Conservation (phyloP, 2,113 vertebrate species). For the Micronycteris hirsuta region DNA sequence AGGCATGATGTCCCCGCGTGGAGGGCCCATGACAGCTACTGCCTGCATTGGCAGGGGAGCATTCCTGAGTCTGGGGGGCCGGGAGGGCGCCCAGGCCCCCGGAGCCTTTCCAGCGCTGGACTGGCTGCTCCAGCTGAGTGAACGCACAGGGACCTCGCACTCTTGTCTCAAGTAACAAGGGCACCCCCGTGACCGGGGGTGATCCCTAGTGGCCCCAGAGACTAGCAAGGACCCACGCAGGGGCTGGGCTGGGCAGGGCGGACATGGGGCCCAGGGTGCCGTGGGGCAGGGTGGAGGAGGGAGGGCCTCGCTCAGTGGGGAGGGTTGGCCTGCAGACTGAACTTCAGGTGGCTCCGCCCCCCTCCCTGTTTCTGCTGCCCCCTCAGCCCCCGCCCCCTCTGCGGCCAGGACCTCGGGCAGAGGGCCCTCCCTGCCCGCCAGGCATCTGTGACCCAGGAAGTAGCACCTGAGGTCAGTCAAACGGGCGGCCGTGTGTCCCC, state of each 20-base stretch:
- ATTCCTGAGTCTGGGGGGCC: fast-evolving
- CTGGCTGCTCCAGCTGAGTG: fast-evolving
- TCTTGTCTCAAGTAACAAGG: not conserved
- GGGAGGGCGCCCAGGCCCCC: fast-evolving
- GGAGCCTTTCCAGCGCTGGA: fast-evolving
- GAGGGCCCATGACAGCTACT: fast-evolving
- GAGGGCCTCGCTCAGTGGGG: not conserved
- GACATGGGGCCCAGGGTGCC: fast-evolving
- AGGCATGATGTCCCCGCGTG: fast-evolving
- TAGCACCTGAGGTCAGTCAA: too few species aligned
- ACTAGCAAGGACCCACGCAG: fast-evolving
- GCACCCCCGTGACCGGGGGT: not conserved
- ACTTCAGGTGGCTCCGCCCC: too few species aligned
- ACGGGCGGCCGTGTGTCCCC: too few species aligned
- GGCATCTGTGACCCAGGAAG: fast-evolving
- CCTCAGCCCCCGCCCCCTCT: too few species aligned
- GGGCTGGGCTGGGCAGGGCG: not conserved
- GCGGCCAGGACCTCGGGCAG: too few species aligned
- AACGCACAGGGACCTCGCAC: fast-evolving
- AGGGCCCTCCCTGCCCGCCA: too few species aligned
- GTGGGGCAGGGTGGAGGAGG: not conserved
- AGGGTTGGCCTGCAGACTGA: not conserved
- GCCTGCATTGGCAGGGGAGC: not conserved
- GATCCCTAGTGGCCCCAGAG: fast-evolving
- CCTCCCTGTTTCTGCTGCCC: too few species aligned